Evolutionary conservation across 2,113 vertebrate genomes (phyloP).

Genomic region (Campylorhamphus procurvoides): DNA sequence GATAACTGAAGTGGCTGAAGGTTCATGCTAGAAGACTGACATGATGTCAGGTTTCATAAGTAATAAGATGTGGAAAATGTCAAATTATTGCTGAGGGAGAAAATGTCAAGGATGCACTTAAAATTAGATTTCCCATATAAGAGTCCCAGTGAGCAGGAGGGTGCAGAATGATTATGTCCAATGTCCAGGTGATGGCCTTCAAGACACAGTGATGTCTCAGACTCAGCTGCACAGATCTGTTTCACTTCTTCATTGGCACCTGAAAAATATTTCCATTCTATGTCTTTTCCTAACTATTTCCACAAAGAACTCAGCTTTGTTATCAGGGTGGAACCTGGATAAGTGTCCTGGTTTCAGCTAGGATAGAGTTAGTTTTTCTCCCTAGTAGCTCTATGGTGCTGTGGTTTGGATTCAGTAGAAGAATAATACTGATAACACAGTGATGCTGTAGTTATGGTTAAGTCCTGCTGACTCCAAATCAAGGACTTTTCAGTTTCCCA

Average conservation of each 20-base stretch:
- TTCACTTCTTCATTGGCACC: background rate
- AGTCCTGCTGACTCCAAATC: background rate
- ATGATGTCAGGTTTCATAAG: conserved; percentile 24
- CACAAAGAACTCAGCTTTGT: background rate
- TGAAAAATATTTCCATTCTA: background rate
- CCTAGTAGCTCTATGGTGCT: background rate
- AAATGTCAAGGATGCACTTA: conserved; percentile 35
- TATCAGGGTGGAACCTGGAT: background rate
- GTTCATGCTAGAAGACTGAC: conserved; percentile 20
- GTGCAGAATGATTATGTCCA: background rate
- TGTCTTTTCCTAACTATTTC: background rate
- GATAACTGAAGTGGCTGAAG: background rate
- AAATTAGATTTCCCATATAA: background rate
- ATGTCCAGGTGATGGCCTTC: background rate
- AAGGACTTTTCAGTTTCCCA: background rate
- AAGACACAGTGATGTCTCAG: background rate
- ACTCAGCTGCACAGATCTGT: background rate
- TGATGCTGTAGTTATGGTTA: background rate
- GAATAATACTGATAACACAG: background rate
- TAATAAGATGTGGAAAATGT: conserved; percentile 30
- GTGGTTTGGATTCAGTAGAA: background rate
- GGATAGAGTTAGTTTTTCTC: background rate
- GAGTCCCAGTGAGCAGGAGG: background rate
- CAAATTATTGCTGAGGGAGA: conserved; percentile 39
- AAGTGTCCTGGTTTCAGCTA: background rate